These are phyloP conservation scores for Zaprionus lachaisei DNA, from an alignment of 1,140 invertebrate species.

Conservation along the genomic window DNA sequence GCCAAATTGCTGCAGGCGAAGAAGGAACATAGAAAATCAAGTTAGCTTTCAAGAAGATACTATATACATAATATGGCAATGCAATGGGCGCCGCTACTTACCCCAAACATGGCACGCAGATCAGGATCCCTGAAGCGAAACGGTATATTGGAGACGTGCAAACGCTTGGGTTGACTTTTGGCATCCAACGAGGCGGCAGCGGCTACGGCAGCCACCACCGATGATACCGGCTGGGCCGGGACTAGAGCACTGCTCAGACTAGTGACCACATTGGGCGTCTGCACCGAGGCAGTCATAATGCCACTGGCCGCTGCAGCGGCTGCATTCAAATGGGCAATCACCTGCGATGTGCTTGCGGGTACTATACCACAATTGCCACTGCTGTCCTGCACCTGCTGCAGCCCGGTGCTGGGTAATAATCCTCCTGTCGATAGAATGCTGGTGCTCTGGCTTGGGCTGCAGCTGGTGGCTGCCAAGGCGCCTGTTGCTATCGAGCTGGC, in stretches of 20 bases:
- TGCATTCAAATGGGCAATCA: conserved; percentile 80
- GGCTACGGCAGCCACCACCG: conserved; percentile 63
- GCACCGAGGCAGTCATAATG: conserved; percentile 72
- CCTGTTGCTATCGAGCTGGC: conserved; percentile 74
- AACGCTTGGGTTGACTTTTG: conserved; percentile 92
- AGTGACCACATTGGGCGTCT: conserved; percentile 65
- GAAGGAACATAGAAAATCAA: conserved; percentile 67
- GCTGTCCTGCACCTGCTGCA: conserved; percentile 43
- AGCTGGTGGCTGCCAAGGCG: conserved; percentile 68
- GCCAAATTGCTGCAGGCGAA: conserved; percentile 94
- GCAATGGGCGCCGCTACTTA: conserved; percentile 86
- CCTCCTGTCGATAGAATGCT: conserved; percentile 52
- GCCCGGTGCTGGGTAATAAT: conserved; percentile 56
- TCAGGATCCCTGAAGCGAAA: conserved; percentile 99
- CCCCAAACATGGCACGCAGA: conserved; percentile 98
- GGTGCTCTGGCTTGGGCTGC: conserved; percentile 46
- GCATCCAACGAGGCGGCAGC: conserved; percentile 70
- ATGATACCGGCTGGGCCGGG: conserved; percentile 61
- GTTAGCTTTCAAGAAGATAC: neutral
- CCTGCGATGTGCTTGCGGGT: conserved; percentile 74
- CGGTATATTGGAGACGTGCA: conserved; percentile 99
- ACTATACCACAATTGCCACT: conserved; percentile 60
- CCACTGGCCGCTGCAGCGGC: conserved; percentile 65
- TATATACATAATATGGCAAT: too few relatives aligned
- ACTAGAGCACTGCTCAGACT: conserved; percentile 77